Base-by-base conservation (phyloP, 2,888 invertebrate genomes). In the Alsophila aescularia region DNA sequence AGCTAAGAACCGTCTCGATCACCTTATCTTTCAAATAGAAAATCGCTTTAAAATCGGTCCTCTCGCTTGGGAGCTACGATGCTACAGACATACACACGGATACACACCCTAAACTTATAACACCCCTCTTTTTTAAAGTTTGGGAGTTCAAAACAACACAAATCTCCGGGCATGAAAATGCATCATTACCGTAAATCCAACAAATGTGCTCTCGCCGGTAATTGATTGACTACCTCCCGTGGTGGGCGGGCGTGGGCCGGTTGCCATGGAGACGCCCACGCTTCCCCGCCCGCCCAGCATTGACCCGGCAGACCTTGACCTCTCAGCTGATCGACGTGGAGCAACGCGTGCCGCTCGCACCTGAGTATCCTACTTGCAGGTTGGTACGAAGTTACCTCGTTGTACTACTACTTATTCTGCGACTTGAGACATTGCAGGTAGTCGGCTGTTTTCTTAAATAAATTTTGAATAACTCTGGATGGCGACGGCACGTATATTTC, bases 271-370 rank as follows among this genome's bases (percentile, higher is more conserved):
- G 75, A 87, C 89, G 79, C 88, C 89, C 76, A 87, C 89, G 85
- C 85, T 69, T 62, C 43, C 55, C 41, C 56, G 3, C 29, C 52
- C 57, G 32, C 36, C 67, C 83, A 81, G 70, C 87, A 83, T 82
- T 87, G 89, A 89, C 88, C 89, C 86, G 83, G 85, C 61, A 78
- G 69, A 83, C 90, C 90, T 90, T 90, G 90, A 90, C 73, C 89
- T 81, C 75, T 60, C 85, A 88, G 87, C 87, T 86, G 89, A 87
- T 82, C 74, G 74, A 69, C 85, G 87, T 86, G 85, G 89, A 87
- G 82, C 75, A 73, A 69, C 79, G 80, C 83, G 78, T 79, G 79
- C 69, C 69, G 62, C 55, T 41, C 39, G 15, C 47, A 39, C 58
- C 51, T 34, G 31, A 18, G 8, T 29, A n/a, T 1, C 29, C 10